A percentile compares a stretch with the other conserved stretches of the same genome.
Conservation (phyloP, 1,140 invertebrate genomes). For the Penaeus indicus region DNA sequence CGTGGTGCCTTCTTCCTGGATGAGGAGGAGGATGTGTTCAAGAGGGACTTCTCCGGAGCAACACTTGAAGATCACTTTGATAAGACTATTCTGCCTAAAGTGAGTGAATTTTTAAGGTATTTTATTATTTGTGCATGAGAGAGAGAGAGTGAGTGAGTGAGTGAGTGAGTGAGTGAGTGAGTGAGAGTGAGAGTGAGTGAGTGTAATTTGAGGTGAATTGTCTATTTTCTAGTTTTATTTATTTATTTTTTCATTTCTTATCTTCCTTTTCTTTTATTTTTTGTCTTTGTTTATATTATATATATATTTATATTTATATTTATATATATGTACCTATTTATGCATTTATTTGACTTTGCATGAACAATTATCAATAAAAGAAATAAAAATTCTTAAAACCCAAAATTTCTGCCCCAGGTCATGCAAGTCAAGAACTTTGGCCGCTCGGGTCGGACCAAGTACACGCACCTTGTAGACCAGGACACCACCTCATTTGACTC, state of each 20-base stretch:
- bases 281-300: no score
- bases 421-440: slow-evolving; percentile 97
- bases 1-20: slow-evolving; percentile 96
- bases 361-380: not conserved
- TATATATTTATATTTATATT: no score
- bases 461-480: slow-evolving; percentile 99
- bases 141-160: no score
- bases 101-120: slow-evolving; percentile 70
- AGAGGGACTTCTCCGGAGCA: slow-evolving; percentile 95
- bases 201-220: no score
- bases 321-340: no score
- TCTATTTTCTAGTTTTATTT: no score
- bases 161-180: no score
- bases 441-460: slow-evolving; percentile 97
- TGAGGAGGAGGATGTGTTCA: slow-evolving; percentile 84
- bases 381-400: not conserved
- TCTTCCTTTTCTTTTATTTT: no score
- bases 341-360: not conserved
- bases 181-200: no score
- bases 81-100: slow-evolving; percentile 98
- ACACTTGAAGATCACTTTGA: slow-evolving; percentile 99
- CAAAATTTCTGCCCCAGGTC: slow-evolving; percentile 45
- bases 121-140: not conserved
- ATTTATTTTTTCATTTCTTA: no score
- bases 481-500: slow-evolving; percentile 99